Conservation (phyloP, 2,113 vertebrate genomes). For the Entelurus aequoreus region DNA sequence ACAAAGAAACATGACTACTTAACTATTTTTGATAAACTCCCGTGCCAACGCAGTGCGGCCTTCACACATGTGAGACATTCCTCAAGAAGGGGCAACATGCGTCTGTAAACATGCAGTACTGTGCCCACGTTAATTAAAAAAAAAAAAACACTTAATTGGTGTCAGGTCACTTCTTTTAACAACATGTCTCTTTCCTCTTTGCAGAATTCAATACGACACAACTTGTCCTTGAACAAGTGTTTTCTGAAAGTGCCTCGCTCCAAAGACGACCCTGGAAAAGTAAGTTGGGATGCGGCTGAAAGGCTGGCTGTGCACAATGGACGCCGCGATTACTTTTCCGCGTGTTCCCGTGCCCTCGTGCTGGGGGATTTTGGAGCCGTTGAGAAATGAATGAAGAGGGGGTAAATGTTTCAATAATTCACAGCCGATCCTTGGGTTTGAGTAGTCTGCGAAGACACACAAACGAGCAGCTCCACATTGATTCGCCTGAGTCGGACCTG, state of each 20-base stretch:
- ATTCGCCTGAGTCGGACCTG: constrained; percentile 63
- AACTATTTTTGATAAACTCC: neutral
- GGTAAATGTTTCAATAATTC: constrained; percentile 69
- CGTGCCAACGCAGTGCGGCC: neutral
- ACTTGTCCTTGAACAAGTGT: constrained; percentile 78
- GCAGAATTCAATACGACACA: constrained; percentile 76
- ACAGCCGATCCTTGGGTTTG: constrained; percentile 55
- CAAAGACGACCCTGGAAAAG: constrained; percentile 77
- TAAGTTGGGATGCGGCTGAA: constrained; percentile 60
- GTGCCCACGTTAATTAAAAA: neutral
- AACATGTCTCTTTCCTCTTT: neutral
- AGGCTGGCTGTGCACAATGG: constrained; percentile 18
- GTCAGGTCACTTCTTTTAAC: neutral
- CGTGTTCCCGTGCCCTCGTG: constrained; percentile 21
- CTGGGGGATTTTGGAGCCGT: constrained; percentile 59
- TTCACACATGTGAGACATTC: neutral
- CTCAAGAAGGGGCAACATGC: neutral
- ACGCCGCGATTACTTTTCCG: constrained; percentile 18
- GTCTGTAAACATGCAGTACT: neutral
- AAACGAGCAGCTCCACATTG: constrained; percentile 47
- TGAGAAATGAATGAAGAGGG: constrained; percentile 67
- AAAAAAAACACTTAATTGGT: no score
- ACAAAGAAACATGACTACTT: neutral
- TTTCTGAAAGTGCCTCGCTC: constrained; percentile 79
- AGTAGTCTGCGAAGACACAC: constrained; percentile 54